Evolutionary conservation across 2,888 invertebrate species (phyloP).

Genomic region (Pseudolycoriella hygida): DNA sequence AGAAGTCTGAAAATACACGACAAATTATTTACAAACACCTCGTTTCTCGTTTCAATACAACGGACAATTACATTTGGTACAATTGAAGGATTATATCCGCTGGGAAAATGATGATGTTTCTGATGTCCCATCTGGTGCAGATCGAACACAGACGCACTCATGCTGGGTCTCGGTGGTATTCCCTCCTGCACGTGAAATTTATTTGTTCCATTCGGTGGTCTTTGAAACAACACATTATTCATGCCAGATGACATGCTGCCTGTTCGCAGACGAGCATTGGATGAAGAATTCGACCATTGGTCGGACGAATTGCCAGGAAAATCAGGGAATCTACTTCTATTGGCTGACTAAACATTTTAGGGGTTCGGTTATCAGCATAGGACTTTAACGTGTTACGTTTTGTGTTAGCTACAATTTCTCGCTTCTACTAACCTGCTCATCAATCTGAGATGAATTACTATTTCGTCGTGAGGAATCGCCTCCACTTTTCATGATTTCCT

Average conservation of each 20-base stretch:
- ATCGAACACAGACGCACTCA: slow-evolving; percentile 38
- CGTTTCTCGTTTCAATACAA: slow-evolving; percentile 19
- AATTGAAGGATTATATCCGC: no score
- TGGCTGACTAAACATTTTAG: neutral
- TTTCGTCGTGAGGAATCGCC: slow-evolving; percentile 9
- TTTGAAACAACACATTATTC: neutral
- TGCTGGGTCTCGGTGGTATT: slow-evolving; percentile 12
- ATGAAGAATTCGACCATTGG: slow-evolving; percentile 26
- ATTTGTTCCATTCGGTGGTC: neutral
- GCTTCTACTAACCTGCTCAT: slow-evolving; percentile 16
- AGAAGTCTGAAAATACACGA: neutral
- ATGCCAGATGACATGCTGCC: slow-evolving; percentile 29
- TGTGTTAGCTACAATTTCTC: no score
- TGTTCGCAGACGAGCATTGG: slow-evolving; percentile 23
- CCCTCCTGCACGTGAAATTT: slow-evolving; percentile 12
- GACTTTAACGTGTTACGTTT: no score
- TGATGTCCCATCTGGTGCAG: slow-evolving; percentile 28
- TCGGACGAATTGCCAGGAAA: neutral
- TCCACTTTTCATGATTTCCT: slow-evolving; percentile 30
- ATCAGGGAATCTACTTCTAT: neutral
- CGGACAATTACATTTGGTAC: no score
- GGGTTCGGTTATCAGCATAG: neutral
- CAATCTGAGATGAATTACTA: slow-evolving; percentile 14
- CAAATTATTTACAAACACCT: slow-evolving; percentile 28
- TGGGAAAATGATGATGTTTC: slow-evolving; percentile 21